Conservation (phyloP, 2,888 invertebrate species). For the Eucriotettix oculatus region DNA sequence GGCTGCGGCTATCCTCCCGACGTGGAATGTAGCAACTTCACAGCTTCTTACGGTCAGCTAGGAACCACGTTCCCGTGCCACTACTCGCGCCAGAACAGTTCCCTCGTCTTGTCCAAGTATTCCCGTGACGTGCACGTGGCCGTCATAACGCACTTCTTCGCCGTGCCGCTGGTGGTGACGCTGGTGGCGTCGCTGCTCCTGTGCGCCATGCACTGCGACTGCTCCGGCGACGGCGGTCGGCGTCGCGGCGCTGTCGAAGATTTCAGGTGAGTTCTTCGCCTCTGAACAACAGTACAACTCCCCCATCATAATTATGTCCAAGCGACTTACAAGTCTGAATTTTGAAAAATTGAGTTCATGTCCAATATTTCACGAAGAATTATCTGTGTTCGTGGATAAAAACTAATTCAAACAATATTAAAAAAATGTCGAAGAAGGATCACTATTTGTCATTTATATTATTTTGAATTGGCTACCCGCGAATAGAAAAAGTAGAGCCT, state of each 20-base stretch:
- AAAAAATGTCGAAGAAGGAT: no score
- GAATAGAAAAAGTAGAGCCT: no score
- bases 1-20: conserved; percentile 69
- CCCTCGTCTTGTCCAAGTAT: conserved; percentile 70
- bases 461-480: no score
- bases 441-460: no score
- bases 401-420: no score
- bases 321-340: no score
- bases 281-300: no score
- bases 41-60: conserved; percentile 47
- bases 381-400: no score
- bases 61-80: conserved; percentile 49
- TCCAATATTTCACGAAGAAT: no score
- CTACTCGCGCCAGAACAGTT: conserved; percentile 48
- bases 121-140: conserved; percentile 67
- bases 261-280: conserved; percentile 10
- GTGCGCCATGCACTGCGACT: conserved; percentile 78
- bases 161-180: conserved; percentile 68
- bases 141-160: conserved; percentile 68
- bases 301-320: no score
- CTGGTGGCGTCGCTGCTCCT: conserved; percentile 69
- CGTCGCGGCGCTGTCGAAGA: conserved; percentile 8
- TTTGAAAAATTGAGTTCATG: no score
- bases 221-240: conserved; percentile 34
- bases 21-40: conserved; percentile 61